Conservation (phyloP, 2,888 invertebrate genomes). For the Epiblema foenella region DNA sequence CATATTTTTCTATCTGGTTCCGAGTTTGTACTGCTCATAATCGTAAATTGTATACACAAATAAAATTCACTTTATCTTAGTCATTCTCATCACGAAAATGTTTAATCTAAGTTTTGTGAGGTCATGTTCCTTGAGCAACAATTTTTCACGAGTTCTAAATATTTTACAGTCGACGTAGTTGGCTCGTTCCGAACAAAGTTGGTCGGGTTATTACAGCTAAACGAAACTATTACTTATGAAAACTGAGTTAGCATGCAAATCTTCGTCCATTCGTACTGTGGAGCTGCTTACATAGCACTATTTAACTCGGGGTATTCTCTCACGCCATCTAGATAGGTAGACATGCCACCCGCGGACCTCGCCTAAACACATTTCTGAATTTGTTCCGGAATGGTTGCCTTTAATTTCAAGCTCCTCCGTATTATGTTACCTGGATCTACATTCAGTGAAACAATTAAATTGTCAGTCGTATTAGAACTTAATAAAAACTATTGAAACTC, state of each 20-base stretch:
- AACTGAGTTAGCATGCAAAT: constrained; percentile 81
- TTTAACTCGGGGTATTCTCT: constrained; percentile 56
- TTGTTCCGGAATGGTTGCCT: constrained; percentile 9
- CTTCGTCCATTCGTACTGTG: constrained; percentile 65
- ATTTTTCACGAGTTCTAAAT: constrained; percentile 69
- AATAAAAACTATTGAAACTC: too few species aligned
- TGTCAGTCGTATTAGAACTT: too few species aligned
- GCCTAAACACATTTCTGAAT: constrained; percentile 26
- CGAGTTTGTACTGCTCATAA: neutral
- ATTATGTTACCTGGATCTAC: neutral
- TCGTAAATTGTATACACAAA: constrained; percentile 1
- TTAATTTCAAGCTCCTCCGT: neutral
- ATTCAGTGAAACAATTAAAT: neutral
- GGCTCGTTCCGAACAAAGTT: constrained; percentile 66
- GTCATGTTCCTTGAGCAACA: constrained; percentile 62
- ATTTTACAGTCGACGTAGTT: constrained; percentile 70
- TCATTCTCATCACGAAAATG: constrained; percentile 43
- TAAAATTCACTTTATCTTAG: constrained; percentile 9
- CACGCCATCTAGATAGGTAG: constrained; percentile 37
- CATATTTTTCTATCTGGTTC: neutral
- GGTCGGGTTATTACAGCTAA: constrained; percentile 68
- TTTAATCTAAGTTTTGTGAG: constrained; percentile 49
- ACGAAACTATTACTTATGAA: constrained; percentile 76
- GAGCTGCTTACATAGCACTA: constrained; percentile 61
- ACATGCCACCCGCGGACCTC: constrained; percentile 29